Evolutionary conservation across 1,140 invertebrate species (phyloP).

Genomic region (Acyrthosiphon pisum): DNA sequence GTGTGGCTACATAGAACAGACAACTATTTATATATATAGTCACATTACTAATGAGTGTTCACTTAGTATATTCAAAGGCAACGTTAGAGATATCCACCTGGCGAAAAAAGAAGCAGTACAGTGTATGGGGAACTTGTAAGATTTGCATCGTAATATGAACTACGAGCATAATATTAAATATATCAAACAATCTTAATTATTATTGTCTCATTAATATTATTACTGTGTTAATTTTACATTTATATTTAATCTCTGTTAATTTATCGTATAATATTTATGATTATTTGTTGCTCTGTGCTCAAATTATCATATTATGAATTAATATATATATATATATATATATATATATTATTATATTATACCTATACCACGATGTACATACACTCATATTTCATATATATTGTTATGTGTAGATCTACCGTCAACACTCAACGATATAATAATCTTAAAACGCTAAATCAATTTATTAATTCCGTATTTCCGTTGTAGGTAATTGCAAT

Average conservation of each 20-base stretch:
- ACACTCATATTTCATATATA: background rate
- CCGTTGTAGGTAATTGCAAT: background rate
- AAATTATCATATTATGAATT: background rate
- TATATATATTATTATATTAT: too few species aligned
- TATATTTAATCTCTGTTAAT: background rate
- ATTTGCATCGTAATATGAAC: background rate
- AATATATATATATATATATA: background rate
- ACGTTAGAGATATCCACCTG: background rate
- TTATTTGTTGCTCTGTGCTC: background rate
- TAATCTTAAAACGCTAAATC: background rate
- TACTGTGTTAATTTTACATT: background rate
- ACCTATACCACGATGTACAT: background rate
- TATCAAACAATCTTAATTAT: background rate
- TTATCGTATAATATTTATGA: background rate
- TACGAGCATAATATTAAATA: background rate
- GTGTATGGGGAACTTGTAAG: background rate
- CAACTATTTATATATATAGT: too few species aligned
- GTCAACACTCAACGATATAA: background rate
- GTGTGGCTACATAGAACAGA: background rate
- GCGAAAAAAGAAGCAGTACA: background rate
- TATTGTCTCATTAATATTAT: background rate
- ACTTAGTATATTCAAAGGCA: background rate
- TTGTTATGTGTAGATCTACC: background rate
- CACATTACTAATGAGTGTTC: too few species aligned
- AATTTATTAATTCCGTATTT: background rate